Conservation (phyloP, 2,888 invertebrate species). For the Oconnorella tubifera region DNA sequence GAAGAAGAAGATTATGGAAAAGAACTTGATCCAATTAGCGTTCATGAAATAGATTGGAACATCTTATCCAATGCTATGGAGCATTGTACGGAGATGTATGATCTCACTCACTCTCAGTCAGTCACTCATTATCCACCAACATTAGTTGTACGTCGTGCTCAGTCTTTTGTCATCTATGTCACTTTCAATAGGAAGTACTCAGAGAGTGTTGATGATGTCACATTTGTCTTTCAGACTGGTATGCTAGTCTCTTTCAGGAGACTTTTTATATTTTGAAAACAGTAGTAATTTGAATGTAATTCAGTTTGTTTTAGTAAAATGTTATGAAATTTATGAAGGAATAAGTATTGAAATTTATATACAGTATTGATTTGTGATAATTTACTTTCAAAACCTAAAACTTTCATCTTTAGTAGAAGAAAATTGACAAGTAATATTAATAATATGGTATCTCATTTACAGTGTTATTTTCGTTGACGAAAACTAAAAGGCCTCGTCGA, state of each 20-base stretch:
- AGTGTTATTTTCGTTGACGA: too few relatives aligned
- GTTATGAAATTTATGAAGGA: background rate
- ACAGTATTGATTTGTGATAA: too few relatives aligned
- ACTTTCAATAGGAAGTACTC: slow-evolving; percentile 1
- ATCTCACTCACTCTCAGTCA: slow-evolving; percentile 2
- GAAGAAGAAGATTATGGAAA: too few relatives aligned
- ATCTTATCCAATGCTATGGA: background rate
- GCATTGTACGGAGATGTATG: slow-evolving; percentile 16
- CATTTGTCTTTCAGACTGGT: slow-evolving; percentile 13
- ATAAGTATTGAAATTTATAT: background rate
- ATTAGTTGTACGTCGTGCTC: slow-evolving; percentile 15
- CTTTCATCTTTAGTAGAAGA: background rate
- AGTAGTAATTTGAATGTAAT: background rate
- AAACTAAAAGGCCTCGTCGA: too few relatives aligned
- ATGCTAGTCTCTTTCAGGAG: background rate
- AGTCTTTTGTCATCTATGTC: slow-evolving; percentile 11
- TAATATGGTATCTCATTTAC: background rate
- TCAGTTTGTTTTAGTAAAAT: background rate
- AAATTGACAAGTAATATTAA: background rate
- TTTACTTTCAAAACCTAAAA: background rate
- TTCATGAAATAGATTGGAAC: slow-evolving; percentile 6
- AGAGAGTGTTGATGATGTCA: background rate
- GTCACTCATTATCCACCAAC: background rate
- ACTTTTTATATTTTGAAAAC: background rate
- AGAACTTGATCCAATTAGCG: too few relatives aligned